Conservation (phyloP, 2,113 vertebrate genomes). For the Empidonax alnorum region DNA sequence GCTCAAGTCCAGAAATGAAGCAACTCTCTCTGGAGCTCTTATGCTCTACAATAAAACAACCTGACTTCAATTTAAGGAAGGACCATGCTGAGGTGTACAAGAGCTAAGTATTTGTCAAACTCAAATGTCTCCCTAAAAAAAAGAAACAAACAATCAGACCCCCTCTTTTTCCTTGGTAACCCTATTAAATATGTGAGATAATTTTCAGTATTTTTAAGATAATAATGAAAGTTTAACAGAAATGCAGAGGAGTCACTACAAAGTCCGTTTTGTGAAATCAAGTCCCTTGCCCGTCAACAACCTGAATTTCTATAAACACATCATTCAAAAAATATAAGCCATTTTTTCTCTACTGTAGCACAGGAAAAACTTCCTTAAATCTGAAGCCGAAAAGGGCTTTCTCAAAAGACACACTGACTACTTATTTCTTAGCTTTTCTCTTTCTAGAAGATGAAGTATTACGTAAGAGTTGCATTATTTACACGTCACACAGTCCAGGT, state of each 20-base stretch:
- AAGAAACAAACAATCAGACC: not conserved
- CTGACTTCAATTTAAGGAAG: not conserved
- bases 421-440: not conserved
- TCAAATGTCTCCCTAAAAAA: not conserved
- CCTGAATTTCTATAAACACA: not conserved
- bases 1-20: not conserved
- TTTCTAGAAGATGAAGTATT: not conserved
- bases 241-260: not conserved
- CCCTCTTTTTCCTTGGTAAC: accelerated
- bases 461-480: not conserved
- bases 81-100: not conserved
- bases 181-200: not conserved
- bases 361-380: not conserved
- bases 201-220: not conserved
- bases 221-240: not conserved
- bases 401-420: not conserved
- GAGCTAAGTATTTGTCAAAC: not conserved
- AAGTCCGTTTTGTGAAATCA: not conserved
- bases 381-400: not conserved
- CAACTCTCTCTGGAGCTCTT: not conserved
- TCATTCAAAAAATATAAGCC: not conserved
- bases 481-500: not conserved
- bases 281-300: not conserved
- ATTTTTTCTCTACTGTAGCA: not conserved
- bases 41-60: not conserved